Conservation (phyloP, 2,113 vertebrate genomes). For the Emydocephalus ijimae region DNA sequence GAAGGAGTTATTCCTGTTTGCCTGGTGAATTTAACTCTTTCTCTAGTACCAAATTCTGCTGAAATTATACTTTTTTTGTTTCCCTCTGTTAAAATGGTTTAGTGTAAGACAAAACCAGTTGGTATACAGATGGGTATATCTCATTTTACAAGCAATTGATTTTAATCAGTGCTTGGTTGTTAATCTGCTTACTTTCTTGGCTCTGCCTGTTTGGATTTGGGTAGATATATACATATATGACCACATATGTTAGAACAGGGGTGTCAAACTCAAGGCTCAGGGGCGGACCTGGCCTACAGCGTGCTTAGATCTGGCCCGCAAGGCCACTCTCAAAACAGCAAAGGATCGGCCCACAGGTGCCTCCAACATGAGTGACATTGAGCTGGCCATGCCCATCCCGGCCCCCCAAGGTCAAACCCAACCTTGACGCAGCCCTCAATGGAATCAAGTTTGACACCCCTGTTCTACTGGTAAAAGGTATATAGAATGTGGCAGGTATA, state of each 20-base stretch:
- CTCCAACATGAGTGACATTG: too few species aligned
- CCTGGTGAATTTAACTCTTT: not conserved
- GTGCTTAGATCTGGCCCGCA: too few species aligned
- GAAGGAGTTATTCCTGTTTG: not conserved
- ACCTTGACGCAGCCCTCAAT: too few species aligned
- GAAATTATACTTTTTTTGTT: not conserved
- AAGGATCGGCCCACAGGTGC: too few species aligned
- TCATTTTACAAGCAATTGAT: not conserved
- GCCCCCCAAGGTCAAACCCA: too few species aligned
- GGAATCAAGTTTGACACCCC: too few species aligned
- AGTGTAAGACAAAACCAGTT: not conserved
- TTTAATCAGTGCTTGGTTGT: not conserved
- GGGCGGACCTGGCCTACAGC: too few species aligned
- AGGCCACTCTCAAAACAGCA: accelerated
- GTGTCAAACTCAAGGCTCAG: too few species aligned
- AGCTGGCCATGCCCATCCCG: too few species aligned
- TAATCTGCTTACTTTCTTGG: not conserved
- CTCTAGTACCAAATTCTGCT: not conserved
- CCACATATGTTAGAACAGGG: not conserved
- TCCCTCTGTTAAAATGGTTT: not conserved
- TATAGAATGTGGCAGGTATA: not conserved
- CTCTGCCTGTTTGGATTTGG: not conserved
- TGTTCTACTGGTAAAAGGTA: not conserved
- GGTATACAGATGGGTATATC: not conserved
- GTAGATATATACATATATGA: not conserved